Conservation (phyloP, 2,888 invertebrate species). For the Cephus runcator region DNA sequence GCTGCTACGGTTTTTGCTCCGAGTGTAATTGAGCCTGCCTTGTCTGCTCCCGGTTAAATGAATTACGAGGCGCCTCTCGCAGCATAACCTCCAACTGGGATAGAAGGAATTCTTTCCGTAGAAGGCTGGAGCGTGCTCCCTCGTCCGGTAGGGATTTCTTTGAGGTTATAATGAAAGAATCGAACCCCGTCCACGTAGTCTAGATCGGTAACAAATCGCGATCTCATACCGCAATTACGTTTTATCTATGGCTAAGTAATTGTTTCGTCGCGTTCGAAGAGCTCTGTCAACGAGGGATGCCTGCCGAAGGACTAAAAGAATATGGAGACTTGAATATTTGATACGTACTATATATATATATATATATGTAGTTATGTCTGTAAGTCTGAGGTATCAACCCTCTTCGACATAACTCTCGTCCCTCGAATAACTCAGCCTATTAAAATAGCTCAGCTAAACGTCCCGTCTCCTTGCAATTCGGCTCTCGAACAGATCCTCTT, state of each 20-base stretch:
- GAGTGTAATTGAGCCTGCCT: constrained; percentile 60
- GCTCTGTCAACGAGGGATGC: constrained; percentile 7
- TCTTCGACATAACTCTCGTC: constrained; percentile 2
- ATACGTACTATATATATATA: neutral
- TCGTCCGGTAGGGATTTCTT: neutral
- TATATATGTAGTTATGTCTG: neutral
- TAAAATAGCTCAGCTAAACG: constrained; percentile 21
- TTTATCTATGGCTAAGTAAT: neutral
- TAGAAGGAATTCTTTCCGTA: constrained; percentile 3
- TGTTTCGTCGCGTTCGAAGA: neutral
- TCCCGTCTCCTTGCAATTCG: constrained; percentile 8
- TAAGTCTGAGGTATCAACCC: neutral
- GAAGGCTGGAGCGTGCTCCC: neutral
- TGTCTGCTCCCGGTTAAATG: constrained; percentile 49
- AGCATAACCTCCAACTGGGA: neutral
- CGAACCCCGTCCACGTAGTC: neutral
- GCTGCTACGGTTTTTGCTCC: constrained; percentile 48
- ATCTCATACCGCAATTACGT: neutral
- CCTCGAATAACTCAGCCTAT: constrained; percentile 14
- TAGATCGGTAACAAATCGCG: neutral
- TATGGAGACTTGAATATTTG: neutral
- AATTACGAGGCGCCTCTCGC: constrained; percentile 52
- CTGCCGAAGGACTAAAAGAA: neutral
- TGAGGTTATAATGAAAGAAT: neutral
- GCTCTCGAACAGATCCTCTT: constrained; percentile 11